Conservation (phyloP, 2,113 vertebrate genomes). For the Stigmatopora argus region DNA sequence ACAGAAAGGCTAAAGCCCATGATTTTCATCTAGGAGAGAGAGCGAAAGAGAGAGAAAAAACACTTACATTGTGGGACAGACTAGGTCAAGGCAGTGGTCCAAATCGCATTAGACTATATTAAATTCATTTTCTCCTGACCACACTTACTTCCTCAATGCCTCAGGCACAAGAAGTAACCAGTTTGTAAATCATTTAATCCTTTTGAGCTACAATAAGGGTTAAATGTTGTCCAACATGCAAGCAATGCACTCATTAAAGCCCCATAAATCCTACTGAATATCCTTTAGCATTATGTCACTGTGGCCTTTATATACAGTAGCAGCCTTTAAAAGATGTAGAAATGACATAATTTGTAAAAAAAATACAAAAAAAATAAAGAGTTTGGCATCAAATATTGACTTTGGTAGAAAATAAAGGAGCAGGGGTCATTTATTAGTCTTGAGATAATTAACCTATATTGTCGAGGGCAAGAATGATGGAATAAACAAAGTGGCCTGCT, state of each 20-base stretch:
- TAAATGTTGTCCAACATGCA: not conserved
- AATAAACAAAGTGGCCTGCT: slow-evolving; percentile 37
- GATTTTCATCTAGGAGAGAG: not conserved
- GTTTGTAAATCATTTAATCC: slow-evolving; percentile 47
- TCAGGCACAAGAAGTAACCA: slow-evolving; percentile 25
- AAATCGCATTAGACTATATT: slow-evolving; percentile 58
- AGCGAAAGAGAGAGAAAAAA: slow-evolving; percentile 5
- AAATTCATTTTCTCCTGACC: slow-evolving; percentile 62
- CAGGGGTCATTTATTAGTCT: slow-evolving; percentile 19
- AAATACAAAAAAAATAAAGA: slow-evolving; percentile 34
- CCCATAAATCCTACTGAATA: slow-evolving; percentile 31
- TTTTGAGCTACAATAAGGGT: slow-evolving; percentile 36
- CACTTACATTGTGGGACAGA: slow-evolving; percentile 22
- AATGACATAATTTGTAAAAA: slow-evolving; percentile 43
- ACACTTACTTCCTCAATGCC: slow-evolving; percentile 46
- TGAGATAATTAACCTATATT: slow-evolving; percentile 54
- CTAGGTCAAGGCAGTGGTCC: slow-evolving; percentile 21
- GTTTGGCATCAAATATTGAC: slow-evolving; percentile 27
- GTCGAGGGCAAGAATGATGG: slow-evolving; percentile 15
- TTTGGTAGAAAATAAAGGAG: slow-evolving; percentile 19
- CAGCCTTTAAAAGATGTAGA: no score
- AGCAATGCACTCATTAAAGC: slow-evolving; percentile 48
- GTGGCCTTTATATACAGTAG: slow-evolving; percentile 32
- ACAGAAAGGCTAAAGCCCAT: no score
- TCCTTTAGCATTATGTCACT: slow-evolving; percentile 51